Base-by-base conservation (phyloP, 2,888 invertebrate species). In the Adelphocoris suturalis region DNA sequence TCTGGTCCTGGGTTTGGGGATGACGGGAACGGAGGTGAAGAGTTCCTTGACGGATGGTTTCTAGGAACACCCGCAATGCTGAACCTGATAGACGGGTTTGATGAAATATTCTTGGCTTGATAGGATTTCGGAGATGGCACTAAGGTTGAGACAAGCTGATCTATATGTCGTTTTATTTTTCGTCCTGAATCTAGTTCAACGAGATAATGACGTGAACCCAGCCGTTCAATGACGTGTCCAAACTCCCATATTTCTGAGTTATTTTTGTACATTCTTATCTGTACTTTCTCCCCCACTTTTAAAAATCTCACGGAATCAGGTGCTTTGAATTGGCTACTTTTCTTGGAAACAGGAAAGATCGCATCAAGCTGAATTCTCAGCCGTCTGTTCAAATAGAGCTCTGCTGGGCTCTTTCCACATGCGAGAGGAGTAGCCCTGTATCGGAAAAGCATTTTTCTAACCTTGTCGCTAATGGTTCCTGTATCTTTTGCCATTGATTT, bases 401-500 rank as follows among this genome's bases (percentile, higher is more conserved):
- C 61, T 9, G 61, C 61, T 19, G 61, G 61, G 9, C n/a, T n/a
- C 19, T 61, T 61, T 2, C 61, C 61, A n/a, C n/a, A 61, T 3
- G 16, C n/a, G 4, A 61, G 61, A 9, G 61, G 16, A n/a, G 61
- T 61, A 19, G 61, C 61, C 3, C 61, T 16, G 19, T 61, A 61
- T 9, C 61, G 16, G 61, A 61, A 61, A 0, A 61, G 61, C 19
- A 61, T 61, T 1, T 9, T 1, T 61, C 61, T 16, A 61, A 61
- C n/a, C n/a, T 61, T 61, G n/a, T 16, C n/a, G 14, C 9, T 9
- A 3, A 61, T 16, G 19, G 85, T 52, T 5, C 55, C 88, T 27
- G 89, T 76, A 46, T 89, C 90, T 55, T 81, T n/a, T 78, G 76
- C 88, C 47, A 89, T 68, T 3, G 90, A 14, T n/a, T 19, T 75